Percentiles rank a stretch among this genome's conserved stretches.
Conservation (phyloP, 2,797 vertebrate genomes). For the Muraenolepis orangiensis region DNA sequence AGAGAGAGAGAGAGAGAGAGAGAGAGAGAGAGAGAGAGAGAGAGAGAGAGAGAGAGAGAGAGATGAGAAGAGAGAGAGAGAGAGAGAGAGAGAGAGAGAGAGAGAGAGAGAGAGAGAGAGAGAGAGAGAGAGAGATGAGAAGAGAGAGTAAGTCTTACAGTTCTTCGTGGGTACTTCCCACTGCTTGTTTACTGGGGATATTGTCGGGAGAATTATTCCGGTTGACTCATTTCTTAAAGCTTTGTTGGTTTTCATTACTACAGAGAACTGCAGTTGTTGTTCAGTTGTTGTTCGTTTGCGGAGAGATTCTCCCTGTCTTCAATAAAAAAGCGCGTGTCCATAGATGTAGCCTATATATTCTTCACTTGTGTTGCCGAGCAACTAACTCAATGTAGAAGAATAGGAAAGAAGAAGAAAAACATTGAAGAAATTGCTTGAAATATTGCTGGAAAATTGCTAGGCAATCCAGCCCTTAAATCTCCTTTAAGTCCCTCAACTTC, state of each 20-base stretch:
- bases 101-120: neutral
- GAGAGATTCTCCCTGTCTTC: neutral
- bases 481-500: neutral
- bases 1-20: neutral
- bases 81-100: neutral
- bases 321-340: neutral
- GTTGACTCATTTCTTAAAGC: neutral
- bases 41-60: neutral
- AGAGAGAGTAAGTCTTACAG: neutral
- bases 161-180: neutral
- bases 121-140: neutral
- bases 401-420: neutral
- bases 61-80: neutral
- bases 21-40: neutral
- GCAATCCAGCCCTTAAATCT: neutral
- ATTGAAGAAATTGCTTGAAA: neutral
- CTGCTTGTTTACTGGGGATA: neutral
- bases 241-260: constrained; percentile 2
- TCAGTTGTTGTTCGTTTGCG: neutral
- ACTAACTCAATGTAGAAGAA: neutral
- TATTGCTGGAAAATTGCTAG: neutral
- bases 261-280: neutral
- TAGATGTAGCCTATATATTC: neutral
- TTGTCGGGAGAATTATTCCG: constrained; percentile 9
- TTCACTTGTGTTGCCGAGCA: neutral